These are phyloP conservation scores for Pentalonia nigronervosa DNA, from an alignment of 1,140 invertebrate species.

Conservation along the genomic window DNA sequence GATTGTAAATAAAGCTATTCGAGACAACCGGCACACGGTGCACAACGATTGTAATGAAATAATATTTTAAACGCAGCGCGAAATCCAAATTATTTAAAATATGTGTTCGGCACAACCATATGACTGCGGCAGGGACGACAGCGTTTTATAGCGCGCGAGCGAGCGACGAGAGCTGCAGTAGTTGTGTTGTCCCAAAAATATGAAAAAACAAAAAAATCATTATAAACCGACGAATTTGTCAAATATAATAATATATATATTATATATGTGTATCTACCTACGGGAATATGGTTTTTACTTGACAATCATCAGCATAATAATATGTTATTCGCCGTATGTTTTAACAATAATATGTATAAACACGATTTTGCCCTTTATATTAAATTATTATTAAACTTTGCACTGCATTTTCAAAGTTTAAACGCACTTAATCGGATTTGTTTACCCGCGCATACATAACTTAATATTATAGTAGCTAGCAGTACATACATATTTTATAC, in stretches of 20 bases:
- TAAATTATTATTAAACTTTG: background rate
- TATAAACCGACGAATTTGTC: background rate
- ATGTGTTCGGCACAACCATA: background rate
- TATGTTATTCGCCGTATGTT: too few relatives aligned
- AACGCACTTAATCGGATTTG: background rate
- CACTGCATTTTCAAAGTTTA: background rate
- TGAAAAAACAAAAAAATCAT: background rate
- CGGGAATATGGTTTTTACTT: too few relatives aligned
- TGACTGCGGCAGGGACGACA: too few relatives aligned
- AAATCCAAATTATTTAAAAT: conserved; percentile 20
- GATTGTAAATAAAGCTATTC: conserved; percentile 6
- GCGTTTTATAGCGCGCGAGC: background rate
- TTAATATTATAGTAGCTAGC: too few relatives aligned
- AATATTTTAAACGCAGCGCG: background rate
- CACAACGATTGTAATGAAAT: background rate
- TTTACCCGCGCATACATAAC: background rate
- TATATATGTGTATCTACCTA: too few relatives aligned
- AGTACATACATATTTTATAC: too few relatives aligned
- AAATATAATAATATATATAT: background rate
- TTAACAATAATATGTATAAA: background rate
- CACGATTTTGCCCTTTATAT: background rate
- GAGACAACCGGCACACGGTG: background rate
- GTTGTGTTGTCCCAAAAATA: background rate
- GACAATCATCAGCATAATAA: too few relatives aligned
- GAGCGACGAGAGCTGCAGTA: too few relatives aligned